phyloP scores from a whole-genome alignment of 2,113 vertebrate species.

The Myrmophylax atrothorax region DNA sequence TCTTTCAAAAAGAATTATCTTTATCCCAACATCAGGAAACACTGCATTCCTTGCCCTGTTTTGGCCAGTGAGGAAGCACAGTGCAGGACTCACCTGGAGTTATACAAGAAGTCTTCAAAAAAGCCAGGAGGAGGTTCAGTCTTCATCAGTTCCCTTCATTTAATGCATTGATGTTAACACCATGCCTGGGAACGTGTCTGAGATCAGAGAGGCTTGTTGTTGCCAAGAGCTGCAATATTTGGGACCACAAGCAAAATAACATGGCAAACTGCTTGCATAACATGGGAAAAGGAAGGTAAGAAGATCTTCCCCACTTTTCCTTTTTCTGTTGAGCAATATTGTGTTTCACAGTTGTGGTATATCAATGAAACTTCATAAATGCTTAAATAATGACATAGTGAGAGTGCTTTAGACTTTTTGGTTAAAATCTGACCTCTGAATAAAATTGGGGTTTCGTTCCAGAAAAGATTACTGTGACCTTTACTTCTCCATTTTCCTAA shows the following conservation, averaged over 20 bases:
- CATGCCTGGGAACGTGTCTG: neutral
- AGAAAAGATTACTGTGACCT: constrained; percentile 29
- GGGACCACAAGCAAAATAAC: neutral
- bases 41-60: neutral
- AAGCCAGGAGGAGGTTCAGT: neutral
- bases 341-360: neutral
- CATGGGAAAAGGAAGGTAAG: neutral
- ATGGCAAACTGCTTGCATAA: neutral
- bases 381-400: neutral
- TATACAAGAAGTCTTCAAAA: neutral
- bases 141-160: neutral
- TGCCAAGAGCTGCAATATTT: neutral
- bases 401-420: neutral
- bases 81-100: neutral
- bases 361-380: neutral
- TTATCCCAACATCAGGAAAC: neutral
- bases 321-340: neutral
- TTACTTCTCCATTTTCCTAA: constrained; percentile 65
- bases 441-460: constrained; percentile 41
- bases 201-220: neutral
- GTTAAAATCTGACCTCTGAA: constrained; percentile 34
- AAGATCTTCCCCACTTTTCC: neutral
- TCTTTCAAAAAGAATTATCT: neutral
- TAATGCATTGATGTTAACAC: neutral
- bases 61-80: neutral